Evolutionary conservation across 2,888 invertebrate species (phyloP), one percentile per base, ranked within the genome.

Genomic region (Agriopis aurantiaria): DNA sequence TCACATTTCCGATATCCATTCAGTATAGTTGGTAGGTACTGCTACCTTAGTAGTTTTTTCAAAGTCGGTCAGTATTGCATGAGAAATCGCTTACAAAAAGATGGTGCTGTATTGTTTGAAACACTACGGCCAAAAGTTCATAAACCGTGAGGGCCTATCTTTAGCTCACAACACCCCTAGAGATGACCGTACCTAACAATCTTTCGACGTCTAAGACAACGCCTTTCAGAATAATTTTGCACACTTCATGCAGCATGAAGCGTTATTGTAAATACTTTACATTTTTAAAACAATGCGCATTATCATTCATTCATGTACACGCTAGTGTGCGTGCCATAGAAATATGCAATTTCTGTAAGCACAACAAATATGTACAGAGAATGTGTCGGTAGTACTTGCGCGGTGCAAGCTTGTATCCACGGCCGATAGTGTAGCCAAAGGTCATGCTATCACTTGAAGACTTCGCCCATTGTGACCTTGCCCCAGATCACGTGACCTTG

Each of bases 401-500:
- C 72, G 33, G 10, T 14, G 75, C 72, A 79, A 79, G 81, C 78
- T 79, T 81, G 75, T 79, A 85, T 86, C 83, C 84, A 83, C 78
- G 81, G 81, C 76, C 84, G 88, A 89, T 91, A 91, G 88, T 87
- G 83, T 82, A 85, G 81, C 83, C 85, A 89, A 83, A 93, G 92
- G 93, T 91, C 91, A 83, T 86, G 90, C 92, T 92, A 92, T 93
- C 93, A 88, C 92, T 90, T 83, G 80, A 88, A 88, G 88, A 87
- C 86, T 89, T 86, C 79, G 86, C 82, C 85, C 82, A 83, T 73
- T 80, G 77, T 91, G 91, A 91, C 93, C 93, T 93, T 93, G 92
- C 91, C 88, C 93, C 74, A 92, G 81, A 87, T 93, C 82, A 79
- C 75, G 73, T 84, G 87, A 87, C 92, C 93, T 93, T 91, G 92